Percentiles rank a stretch among this genome's conserved stretches.
Evolutionary conservation across 2,113 vertebrate genomes (phyloP).

Genomic region (Malurus cyaneus): DNA sequence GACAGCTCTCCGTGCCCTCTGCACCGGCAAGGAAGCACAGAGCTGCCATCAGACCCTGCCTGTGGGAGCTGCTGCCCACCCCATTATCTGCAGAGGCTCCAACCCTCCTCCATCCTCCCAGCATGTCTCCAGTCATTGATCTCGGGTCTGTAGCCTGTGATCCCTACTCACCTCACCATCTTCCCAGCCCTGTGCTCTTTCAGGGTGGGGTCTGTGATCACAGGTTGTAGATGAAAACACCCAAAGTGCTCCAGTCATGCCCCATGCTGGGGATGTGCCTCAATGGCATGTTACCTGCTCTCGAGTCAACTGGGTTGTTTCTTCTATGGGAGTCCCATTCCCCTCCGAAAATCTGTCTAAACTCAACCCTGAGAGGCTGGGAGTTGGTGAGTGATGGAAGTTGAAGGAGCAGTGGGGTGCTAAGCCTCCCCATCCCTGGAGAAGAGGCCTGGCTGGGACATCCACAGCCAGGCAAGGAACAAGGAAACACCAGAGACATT

Average conservation of each 20-base stretch:
- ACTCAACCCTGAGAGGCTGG: neutral
- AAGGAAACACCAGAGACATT: neutral
- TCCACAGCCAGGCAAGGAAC: neutral
- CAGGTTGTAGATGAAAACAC: neutral
- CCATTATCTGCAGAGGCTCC: neutral
- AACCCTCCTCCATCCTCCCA: neutral
- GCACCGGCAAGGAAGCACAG: neutral
- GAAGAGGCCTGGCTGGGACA: neutral
- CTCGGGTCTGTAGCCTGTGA: neutral
- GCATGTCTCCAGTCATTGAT: neutral
- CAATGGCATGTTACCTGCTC: neutral
- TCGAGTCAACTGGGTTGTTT: neutral
- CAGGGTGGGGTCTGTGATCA: neutral
- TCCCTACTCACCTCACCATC: neutral
- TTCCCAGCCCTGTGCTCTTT: neutral
- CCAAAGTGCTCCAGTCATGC: neutral
- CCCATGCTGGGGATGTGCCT: neutral
- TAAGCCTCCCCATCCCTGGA: neutral
- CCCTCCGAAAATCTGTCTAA: neutral
- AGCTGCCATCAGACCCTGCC: neutral
- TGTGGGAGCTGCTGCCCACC: neutral
- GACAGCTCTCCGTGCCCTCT: slow-evolving; percentile 75
- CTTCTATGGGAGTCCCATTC: neutral
- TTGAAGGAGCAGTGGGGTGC: neutral
- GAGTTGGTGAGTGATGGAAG: neutral